Evolutionary conservation across 2,888 invertebrate genomes (phyloP), one percentile per base, ranked within the genome.

Genomic region (Cheilosia urbana): DNA sequence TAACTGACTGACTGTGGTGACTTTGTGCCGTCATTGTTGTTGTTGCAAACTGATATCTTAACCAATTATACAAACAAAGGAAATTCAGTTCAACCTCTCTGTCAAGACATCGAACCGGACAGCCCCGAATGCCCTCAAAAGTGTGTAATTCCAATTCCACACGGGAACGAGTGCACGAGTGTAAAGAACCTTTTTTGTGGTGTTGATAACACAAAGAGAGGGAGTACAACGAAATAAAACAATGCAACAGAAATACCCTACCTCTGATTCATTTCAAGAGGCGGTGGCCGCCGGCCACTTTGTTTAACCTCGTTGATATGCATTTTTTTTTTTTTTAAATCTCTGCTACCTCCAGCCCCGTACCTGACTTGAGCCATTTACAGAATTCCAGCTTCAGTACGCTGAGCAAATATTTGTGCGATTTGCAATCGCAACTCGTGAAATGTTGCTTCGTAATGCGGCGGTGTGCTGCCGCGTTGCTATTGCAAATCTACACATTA

Each of bases 301-400:
- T 84, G 84, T 84, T 80, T 80, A 84, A 84, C 75, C 84, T 84
- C 84, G 65, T 80, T 84, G 75, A 84, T 79, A 84, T 84, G 75
- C 75, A 76, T 58, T 71, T 84, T 79, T 63, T 37, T 30, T 79
- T 69, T 30, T 30, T 9, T 30, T 75, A 53, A 75, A 75, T 79
- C 78, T 65, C 47, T 51, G 24, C 47, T 30, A 51, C 15, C 57
- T n/a, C 15, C 17, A 17, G 15, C 34, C 55, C 55, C 47, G n/a
- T n/a, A 24, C 42, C 57, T 34, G 68, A 27, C 40, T 53, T 45
- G 47, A 15, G 62, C 37, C 53, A 24, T 34, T 24, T 21, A 13
- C 42, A 40, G 19, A 72, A 5, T n/a, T 57, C 42, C 30, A 37
- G 27, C 66, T 55, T 45, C 34, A 30, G 47, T 58, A 45, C 42